phyloP scores from a whole-genome alignment of 2,113 vertebrate species.

The Pelvicachromis taeniatus region DNA sequence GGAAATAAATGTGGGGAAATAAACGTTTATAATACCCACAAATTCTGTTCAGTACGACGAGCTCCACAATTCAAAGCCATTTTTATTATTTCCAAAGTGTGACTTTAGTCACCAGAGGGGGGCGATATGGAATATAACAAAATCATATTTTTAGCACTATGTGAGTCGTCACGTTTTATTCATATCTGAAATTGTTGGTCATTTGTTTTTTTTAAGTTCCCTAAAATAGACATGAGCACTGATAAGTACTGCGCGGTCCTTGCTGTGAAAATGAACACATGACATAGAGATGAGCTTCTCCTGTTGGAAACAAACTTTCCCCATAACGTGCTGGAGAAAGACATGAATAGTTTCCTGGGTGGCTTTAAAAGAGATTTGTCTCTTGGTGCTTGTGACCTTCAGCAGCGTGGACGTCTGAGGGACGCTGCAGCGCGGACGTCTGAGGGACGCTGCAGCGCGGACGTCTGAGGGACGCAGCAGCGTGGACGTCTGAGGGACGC shows the following conservation, averaged over 20 bases:
- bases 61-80: not conserved
- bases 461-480: too few species aligned
- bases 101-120: not conserved
- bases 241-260: rapidly evolving
- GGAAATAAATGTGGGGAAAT: not conserved
- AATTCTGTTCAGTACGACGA: not conserved
- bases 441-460: too few species aligned
- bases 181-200: not conserved
- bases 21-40: not conserved
- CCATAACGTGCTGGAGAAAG: not conserved
- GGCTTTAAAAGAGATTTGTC: not conserved
- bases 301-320: not conserved
- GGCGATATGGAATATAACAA: not conserved
- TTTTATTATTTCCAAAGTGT: not conserved
- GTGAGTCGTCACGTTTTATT: not conserved
- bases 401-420: not conserved
- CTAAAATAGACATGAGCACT: not conserved
- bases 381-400: not conserved
- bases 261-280: not conserved
- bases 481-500: too few species aligned
- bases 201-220: not conserved
- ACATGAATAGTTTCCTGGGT: not conserved
- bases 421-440: too few species aligned
- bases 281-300: not conserved
- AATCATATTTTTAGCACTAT: rapidly evolving